Percentiles rank a stretch among this genome's conserved stretches.
phyloP scores from a whole-genome alignment of 2,797 vertebrate species.

The Emys orbicularis region DNA sequence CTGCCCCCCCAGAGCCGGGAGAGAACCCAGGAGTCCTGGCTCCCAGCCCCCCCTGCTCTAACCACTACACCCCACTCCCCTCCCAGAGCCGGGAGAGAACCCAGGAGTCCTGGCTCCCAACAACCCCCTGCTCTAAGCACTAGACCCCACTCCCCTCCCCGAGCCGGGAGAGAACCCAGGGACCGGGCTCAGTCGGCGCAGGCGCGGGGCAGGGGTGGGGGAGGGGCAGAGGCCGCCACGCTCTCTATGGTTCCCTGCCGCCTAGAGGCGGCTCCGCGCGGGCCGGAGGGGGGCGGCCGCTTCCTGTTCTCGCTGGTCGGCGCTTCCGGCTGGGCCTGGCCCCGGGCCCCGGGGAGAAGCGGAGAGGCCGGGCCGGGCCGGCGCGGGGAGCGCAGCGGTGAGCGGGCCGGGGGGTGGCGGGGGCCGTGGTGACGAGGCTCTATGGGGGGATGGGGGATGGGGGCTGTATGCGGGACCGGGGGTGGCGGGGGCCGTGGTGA shows the following conservation, averaged over 20 bases:
- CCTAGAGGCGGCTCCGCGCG: background rate
- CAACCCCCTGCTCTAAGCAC: too few species aligned
- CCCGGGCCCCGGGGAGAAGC: too few species aligned
- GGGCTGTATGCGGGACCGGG: too few species aligned
- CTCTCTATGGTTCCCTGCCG: background rate
- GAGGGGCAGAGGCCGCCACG: background rate
- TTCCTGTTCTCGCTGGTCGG: background rate
- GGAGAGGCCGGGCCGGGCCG: background rate
- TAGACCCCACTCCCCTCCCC: too few species aligned
- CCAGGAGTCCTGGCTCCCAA: too few species aligned
- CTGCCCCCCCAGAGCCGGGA: background rate
- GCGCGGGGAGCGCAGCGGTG: background rate
- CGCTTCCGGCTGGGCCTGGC: background rate
- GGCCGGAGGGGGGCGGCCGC: background rate
- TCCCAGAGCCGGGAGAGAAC: too few species aligned
- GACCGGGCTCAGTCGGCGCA: background rate
- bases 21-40: too few species aligned
- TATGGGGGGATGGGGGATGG: too few species aligned
- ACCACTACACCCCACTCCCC: background rate
- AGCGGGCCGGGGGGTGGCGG: background rate
- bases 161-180: too few species aligned
- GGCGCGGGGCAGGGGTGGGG: accelerated
- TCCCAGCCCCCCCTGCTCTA: background rate
- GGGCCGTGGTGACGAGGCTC: too few species aligned
- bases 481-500: too few species aligned